Conservation (phyloP, 2,888 invertebrate species). For the Anoplius nigerrimus region DNA sequence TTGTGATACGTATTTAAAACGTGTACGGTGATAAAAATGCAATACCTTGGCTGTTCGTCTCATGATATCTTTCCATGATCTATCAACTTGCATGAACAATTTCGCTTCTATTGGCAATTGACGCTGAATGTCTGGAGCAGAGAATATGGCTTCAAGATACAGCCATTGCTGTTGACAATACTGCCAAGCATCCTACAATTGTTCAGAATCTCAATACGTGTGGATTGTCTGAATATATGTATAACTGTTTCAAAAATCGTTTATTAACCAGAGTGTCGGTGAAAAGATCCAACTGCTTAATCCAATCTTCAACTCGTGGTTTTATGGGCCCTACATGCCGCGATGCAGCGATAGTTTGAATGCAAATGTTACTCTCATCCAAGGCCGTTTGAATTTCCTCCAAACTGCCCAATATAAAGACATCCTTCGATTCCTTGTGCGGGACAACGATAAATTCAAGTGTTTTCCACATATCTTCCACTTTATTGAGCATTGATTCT, state of each 20-base stretch:
- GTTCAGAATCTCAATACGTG: not conserved
- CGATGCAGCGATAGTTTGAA: conserved; percentile 91
- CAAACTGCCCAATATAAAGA: conserved; percentile 88
- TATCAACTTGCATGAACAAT: conserved; percentile 90
- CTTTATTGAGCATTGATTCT: conserved; percentile 87
- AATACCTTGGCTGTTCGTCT: conserved; percentile 84
- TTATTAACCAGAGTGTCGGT: conserved; percentile 83
- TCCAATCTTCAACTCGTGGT: conserved; percentile 89
- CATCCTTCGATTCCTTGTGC: conserved; percentile 89
- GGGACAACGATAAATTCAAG: conserved; percentile 86
- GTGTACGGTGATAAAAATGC: not conserved
- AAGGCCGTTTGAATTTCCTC: conserved; percentile 89
- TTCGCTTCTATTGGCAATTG: conserved; percentile 94
- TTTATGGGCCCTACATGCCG: conserved; percentile 91
- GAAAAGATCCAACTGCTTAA: conserved; percentile 85
- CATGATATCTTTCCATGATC: conserved; percentile 93
- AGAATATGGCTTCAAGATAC: conserved; percentile 95
- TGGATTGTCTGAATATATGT: not conserved
- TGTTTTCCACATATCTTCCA: conserved; percentile 89
- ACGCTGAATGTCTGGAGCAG: conserved; percentile 94
- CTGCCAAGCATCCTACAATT: conserved; percentile 88
- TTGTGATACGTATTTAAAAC: not conserved
- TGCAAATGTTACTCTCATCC: conserved; percentile 91
- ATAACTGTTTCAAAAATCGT: not conserved
- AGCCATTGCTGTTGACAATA: conserved; percentile 95